Evolutionary conservation across 2,113 vertebrate species (phyloP), one percentile per base, ranked within the genome.

Genomic region (Petroica traversi): DNA sequence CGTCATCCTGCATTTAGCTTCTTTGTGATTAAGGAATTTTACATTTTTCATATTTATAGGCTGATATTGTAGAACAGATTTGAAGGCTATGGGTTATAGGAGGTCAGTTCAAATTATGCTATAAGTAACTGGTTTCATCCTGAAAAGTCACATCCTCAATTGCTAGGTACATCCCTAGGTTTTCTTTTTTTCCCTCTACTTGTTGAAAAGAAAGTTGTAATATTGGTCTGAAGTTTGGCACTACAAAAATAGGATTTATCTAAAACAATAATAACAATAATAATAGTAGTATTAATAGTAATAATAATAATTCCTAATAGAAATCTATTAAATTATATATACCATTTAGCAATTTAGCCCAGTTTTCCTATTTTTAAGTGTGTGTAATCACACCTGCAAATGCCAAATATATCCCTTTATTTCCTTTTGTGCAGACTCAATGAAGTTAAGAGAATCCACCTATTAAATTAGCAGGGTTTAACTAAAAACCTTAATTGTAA

Each of bases 1-100:
- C 85, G 88, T 90, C 93, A 97, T 79, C 29, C 41, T 61, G 52
- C 40, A 82, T 87, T 91, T 85, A 82, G 28, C 48, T 91, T 92
- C 89, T 69, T 75, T 75, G 40, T 76, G 82, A 90, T 92, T 79
- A 93, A 94, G 16, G 74, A 85, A 66, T 90, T 93, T 87, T 90
- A 85, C 58, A 62, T 90, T 96, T 97, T 92, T 95, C 34, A 28
- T 69, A 67, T 38, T 18, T 83, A 61, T 79, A 93, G 63, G 38
- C 41, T 82, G 74, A 85, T 93, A 58, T 4, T 79, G 78, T 61
- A 82, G 49, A 88, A 72, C 61, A 83, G 66, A 28, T 85, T 88
- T 88, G 52, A 95, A 94, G 49, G 49, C 62, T 88, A 5, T 40
- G 29, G 78, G n/a, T 82, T 88, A 41, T 38, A 68, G 54, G 26